These are phyloP conservation scores for Formica aserva DNA, from an alignment of 2,888 invertebrate species.

Conservation along the genomic window DNA sequence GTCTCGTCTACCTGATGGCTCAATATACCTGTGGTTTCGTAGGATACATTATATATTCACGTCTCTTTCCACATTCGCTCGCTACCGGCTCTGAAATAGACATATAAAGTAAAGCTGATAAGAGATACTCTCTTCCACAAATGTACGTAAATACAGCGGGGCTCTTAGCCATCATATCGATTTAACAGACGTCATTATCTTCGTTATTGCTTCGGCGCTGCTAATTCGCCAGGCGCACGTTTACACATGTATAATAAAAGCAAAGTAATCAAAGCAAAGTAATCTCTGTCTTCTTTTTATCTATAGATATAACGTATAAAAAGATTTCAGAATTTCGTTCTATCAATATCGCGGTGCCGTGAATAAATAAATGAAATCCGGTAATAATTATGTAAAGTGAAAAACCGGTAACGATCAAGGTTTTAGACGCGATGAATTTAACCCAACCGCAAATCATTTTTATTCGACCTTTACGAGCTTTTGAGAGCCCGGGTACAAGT, in stretches of 20 bases:
- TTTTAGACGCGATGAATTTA: slow-evolving; percentile 36
- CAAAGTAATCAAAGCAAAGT: slow-evolving; percentile 51
- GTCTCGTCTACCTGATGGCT: slow-evolving; percentile 70
- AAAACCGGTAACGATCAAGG: slow-evolving; percentile 42
- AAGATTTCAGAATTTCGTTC: slow-evolving; percentile 54
- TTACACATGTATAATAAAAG: slow-evolving; percentile 62
- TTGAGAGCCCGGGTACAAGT: neutral
- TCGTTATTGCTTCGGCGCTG: neutral
- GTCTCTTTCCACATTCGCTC: slow-evolving; percentile 57
- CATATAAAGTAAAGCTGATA: slow-evolving; percentile 46
- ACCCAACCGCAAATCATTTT: slow-evolving; percentile 69
- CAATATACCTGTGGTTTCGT: slow-evolving; percentile 65
- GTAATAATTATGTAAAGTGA: neutral
- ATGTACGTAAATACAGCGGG: slow-evolving; percentile 10
- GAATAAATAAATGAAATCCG: slow-evolving; percentile 15
- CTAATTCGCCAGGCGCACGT: neutral
- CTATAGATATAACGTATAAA: slow-evolving; percentile 51
- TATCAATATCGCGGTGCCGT: neutral
- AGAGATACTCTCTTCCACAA: slow-evolving; percentile 21
- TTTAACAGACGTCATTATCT: slow-evolving; percentile 36
- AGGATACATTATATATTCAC: slow-evolving; percentile 72
- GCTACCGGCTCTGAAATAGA: slow-evolving; percentile 66
- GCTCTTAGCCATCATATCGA: neutral
- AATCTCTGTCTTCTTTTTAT: slow-evolving; percentile 44
- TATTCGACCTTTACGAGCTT: slow-evolving; percentile 68